Evolutionary conservation across 2,888 invertebrate genomes (phyloP).

Genomic region (Rhagonycha fulva): DNA sequence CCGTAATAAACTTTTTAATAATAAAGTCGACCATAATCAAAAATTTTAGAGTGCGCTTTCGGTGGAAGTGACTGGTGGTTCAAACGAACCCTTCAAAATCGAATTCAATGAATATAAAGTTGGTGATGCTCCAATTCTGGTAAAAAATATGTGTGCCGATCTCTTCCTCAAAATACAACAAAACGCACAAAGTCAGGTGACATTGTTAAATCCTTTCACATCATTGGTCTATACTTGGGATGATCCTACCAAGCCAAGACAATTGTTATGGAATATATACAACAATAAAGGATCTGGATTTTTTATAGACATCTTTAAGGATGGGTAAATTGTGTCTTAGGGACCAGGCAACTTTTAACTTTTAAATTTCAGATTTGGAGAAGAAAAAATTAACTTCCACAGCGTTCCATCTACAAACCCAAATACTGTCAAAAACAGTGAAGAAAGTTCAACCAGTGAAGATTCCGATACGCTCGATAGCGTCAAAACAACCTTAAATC

Average conservation of each 20-base stretch:
- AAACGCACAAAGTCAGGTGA: conserved; percentile 64
- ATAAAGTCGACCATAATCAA: neutral
- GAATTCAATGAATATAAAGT: conserved; percentile 73
- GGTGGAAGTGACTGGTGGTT: conserved; percentile 75
- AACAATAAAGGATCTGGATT: conserved; percentile 77
- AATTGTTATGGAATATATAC: conserved; percentile 81
- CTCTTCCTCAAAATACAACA: conserved; percentile 81
- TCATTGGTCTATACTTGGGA: conserved; percentile 84
- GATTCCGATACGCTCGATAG: conserved; percentile 56
- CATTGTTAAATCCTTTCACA: conserved; percentile 75
- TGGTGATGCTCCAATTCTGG: conserved; percentile 81
- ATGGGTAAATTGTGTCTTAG: conserved; percentile 55
- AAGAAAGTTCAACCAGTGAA: conserved; percentile 62
- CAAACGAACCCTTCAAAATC: conserved; percentile 73
- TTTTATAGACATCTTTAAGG: conserved; percentile 72
- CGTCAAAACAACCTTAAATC: conserved; percentile 53
- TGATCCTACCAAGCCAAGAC: conserved; percentile 74
- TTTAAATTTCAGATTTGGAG: conserved; percentile 60
- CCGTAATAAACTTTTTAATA: conserved; percentile 24
- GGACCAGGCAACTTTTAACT: neutral
- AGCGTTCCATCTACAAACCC: conserved; percentile 62
- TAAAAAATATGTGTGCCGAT: conserved; percentile 85
- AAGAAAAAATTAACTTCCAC: conserved; percentile 74
- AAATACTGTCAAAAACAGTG: conserved; percentile 55
- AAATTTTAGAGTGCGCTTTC: conserved; percentile 66